Base-by-base conservation (phyloP, 1,140 invertebrate species). In the Metaphire vulgaris region DNA sequence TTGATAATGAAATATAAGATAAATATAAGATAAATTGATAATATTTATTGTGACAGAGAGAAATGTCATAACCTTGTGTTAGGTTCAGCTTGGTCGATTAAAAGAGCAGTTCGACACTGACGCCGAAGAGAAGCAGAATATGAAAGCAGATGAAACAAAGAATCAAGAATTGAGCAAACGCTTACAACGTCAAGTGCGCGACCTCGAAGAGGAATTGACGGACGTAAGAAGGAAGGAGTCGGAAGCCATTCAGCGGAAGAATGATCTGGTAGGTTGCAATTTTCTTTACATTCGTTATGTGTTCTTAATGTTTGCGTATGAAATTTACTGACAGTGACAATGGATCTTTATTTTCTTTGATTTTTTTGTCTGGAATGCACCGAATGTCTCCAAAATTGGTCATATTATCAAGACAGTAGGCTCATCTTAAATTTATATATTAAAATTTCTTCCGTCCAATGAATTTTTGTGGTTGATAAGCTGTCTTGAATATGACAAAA, bases 101-200 rank as follows among this genome's bases (percentile, higher is more conserved):
- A 94, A 94, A 80, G 95, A 97, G 81, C 90, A 90, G 2, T 88
- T 93, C 41, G 94, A 96, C 33, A 91, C 91, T 79, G 82, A 93
- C 16, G 90, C 91, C 76, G 88, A 89, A 16, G 94, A 96, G 81
- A 88, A 91, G 1, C 90, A 90, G 0, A 86, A 89, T 26, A 87
- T 92, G 0, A 89, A 90, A 77, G 87, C 89, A 0, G 90, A 91
- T 26, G 94, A 96, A 82, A 89, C 90, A 80, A 89, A 90, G 28
- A 89, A 90, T 1, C 91, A 92, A 77, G 94, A 97, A 76, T 88
- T 90, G 30, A 87, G 90, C 21, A 89, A 92, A 78, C 91, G 92
- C 83, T 83, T 91, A 2, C 91, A 93, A 81, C 86, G 92, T 75
- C 87, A 89, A 79, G 65, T 90, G 29, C 88, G 92, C 33, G 92